Base-by-base conservation (phyloP, 2,113 vertebrate genomes). In the Misgurnus mizolepis region DNA sequence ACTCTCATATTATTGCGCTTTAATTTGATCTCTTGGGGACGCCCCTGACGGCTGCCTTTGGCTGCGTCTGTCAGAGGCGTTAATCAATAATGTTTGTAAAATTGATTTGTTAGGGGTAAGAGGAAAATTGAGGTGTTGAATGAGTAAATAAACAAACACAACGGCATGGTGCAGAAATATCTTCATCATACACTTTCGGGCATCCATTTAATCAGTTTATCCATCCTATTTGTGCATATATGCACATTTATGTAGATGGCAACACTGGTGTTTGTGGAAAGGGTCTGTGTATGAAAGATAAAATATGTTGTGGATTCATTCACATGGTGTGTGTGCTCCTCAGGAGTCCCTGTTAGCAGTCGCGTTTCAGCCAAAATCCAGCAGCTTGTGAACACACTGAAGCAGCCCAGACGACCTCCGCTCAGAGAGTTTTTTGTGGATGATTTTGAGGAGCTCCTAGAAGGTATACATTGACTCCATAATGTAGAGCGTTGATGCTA, bases 321-420 rank as follows among this genome's bases (percentile, higher is more conserved):
- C 34, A 71, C 14, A 5, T 89, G 55, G 1, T 40, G 87, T 87
- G 79, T 89, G 17, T 92, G 78, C 86, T 91, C 3, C 67, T 61
- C 89, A 99, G 97, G 97, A 78, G 98, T 99, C 65, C 98, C 98
- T 0, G 98, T 99, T 88, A 99, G 97, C 93, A 99, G 97, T 89
- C 95, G 98, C 73, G 97, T 99, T 81, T 99, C 98, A 5, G 97
- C 98, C 70, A 99, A 99, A 92, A 99, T 99, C 88, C 98, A 99
- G 87, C 98, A 99, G 90, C 94, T 99, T 34, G 97, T 99, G 88
- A 99, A 96, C 92, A 99, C 98, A 6, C 93, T 99, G 89, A 99
- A 99, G 90, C 94, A 96, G 89, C 98, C 98, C 7, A 97, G 98
- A 87, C 93, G 98, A 80, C 98, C 98, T 5, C 98, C 98, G 0